Percentiles rank a stretch among this genome's conserved stretches.
Conservation (phyloP, 1,140 invertebrate species). For the Zophobas morio region DNA sequence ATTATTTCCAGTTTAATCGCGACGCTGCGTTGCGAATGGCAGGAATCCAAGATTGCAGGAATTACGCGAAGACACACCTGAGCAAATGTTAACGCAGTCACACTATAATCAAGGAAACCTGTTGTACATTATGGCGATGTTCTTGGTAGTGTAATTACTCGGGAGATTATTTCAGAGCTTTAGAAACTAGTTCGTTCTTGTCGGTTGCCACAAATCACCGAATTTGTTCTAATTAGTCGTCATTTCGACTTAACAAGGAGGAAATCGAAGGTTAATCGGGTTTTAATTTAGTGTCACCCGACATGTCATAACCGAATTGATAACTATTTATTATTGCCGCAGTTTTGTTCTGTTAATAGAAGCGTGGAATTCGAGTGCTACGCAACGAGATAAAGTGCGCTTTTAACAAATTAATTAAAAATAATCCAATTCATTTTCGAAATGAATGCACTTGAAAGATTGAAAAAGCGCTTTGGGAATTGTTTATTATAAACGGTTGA, state of each 20-base stretch:
- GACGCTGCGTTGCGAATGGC: conserved; percentile 6
- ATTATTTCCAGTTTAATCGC: not conserved
- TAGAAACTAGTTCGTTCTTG: conserved; percentile 19
- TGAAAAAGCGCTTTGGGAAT: too few species aligned
- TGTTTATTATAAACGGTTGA: too few species aligned
- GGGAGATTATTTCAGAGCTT: conserved; percentile 31
- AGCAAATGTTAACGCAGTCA: conserved; percentile 42
- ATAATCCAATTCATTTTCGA: too few species aligned
- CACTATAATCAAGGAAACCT: conserved; percentile 34
- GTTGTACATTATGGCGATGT: conserved; percentile 38
- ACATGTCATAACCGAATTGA: not conserved
- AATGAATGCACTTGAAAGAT: too few species aligned
- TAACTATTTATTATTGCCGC: too few species aligned
- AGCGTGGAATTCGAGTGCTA: too few species aligned
- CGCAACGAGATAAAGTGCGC: too few species aligned
- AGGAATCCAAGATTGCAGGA: conserved; percentile 28
- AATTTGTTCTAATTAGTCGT: conserved; percentile 22
- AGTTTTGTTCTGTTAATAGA: too few species aligned
- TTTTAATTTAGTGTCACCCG: not conserved
- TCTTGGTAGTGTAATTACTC: conserved; percentile 37
- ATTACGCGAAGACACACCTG: conserved; percentile 27
- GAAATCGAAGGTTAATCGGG: not conserved
- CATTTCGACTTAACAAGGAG: not conserved
- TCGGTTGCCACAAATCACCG: conserved; percentile 5
- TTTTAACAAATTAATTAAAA: too few species aligned